Evolutionary conservation across 2,797 vertebrate genomes (phyloP).

Genomic region (Xiphophorus birchmanni): DNA sequence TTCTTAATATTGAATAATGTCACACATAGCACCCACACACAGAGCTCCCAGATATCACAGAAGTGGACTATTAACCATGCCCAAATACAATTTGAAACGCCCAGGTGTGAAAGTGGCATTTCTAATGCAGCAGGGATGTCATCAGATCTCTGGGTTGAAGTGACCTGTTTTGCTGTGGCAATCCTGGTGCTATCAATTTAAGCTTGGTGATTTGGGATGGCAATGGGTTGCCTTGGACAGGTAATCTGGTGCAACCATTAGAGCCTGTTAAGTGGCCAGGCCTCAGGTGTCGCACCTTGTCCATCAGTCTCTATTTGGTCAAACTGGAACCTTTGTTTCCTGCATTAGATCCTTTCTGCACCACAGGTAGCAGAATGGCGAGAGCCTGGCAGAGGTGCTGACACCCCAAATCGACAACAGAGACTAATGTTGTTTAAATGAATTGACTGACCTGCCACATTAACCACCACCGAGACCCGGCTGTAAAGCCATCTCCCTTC

Average conservation of each 20-base stretch:
- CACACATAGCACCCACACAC: slow-evolving; percentile 54
- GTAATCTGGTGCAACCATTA: slow-evolving; percentile 79
- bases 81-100: slow-evolving; percentile 79
- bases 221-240: slow-evolving; percentile 54
- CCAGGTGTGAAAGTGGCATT: slow-evolving; percentile 70
- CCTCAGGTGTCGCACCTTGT: slow-evolving; percentile 75
- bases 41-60: slow-evolving; percentile 68
- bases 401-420: slow-evolving; percentile 51
- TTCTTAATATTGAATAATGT: slow-evolving; percentile 80
- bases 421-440: slow-evolving; percentile 59
- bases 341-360: slow-evolving; percentile 18
- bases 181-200: slow-evolving; percentile 57
- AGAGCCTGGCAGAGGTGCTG: slow-evolving; percentile 60
- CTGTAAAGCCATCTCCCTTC: slow-evolving; percentile 10
- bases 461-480: slow-evolving; percentile 30
- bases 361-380: slow-evolving; percentile 37
- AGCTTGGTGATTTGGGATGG: slow-evolving; percentile 56
- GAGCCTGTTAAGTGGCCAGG: slow-evolving; percentile 70
- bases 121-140: slow-evolving; percentile 68
- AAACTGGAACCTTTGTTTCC: slow-evolving; percentile 58
- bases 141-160: slow-evolving; percentile 52
- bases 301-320: slow-evolving; percentile 74
- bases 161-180: slow-evolving; percentile 52
- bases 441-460: slow-evolving; percentile 53
- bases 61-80: slow-evolving; percentile 73